Evolutionary conservation across 2,888 invertebrate species (phyloP), one percentile per base, ranked within the genome.

Genomic region (Drosophila conformis): DNA sequence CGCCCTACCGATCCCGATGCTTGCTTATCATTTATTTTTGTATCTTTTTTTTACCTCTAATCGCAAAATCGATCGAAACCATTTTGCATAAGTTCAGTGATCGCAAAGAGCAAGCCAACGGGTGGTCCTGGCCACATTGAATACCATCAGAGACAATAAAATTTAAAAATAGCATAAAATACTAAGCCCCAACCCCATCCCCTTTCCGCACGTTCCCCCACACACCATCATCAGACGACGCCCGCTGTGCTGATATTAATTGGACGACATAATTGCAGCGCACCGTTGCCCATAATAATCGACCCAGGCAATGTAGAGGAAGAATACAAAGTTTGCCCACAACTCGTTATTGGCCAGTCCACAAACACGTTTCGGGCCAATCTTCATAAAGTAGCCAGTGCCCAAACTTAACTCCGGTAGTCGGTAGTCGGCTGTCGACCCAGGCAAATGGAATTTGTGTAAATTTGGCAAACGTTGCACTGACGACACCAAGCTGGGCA

Each of bases 251-350:
- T 87, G 90, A 90, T 91, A 92, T 91, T 91, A 91, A 91, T 91
- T 91, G 91, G 91, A 92, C 91, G 92, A 91, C 91, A 92, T 91
- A 92, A 92, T 92, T 91, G 91, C 89, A 90, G 86, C 82, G 88
- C 90, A 86, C 83, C 90, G 91, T 81, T 87, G 91, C 85, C 87
- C 91, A 91, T 92, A 91, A 92, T 91, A 91, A 91, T 87, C 80
- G 90, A 83, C 82, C 86, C 59, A 54, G 51, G 51, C 59, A 48
- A 35, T 63, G 49, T 38, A 15, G 54, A 18, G 10, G 68, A 42
- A 36, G 21, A 31, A 35, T 46, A 46, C 21, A 0, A n/a, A 63
- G 65, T 73, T 73, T 52, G 63, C 51, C 52, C 71, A 52, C 54
- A 71, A 65, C 76, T 76, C 66, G 82, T 90, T 91, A 91, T 91